A percentile compares a stretch with the other conserved stretches of the same genome.
phyloP scores from a whole-genome alignment of 2,113 vertebrate genomes.

The Caranx ignobilis region DNA sequence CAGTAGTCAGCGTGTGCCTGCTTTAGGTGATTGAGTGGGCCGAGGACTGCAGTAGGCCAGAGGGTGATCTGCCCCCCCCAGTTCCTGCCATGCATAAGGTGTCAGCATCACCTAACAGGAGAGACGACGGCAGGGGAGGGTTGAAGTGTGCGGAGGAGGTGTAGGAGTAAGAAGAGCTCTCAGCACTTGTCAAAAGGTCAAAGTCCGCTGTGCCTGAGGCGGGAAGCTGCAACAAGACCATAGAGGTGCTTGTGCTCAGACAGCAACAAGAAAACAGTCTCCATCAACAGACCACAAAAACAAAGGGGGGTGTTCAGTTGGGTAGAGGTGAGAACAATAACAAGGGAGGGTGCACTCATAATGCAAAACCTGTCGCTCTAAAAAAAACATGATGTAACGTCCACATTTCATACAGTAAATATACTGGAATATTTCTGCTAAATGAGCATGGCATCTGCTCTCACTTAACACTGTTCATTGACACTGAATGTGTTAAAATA shows the following conservation, averaged over 20 bases:
- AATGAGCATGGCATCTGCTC: neutral
- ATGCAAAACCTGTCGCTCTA: neutral
- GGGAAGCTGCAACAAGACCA: slow-evolving; percentile 21
- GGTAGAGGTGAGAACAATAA: slow-evolving; percentile 53
- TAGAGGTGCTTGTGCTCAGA: slow-evolving; percentile 30
- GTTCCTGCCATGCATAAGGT: slow-evolving; percentile 41
- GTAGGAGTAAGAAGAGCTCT: neutral
- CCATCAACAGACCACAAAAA: slow-evolving; percentile 36
- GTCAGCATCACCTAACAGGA: slow-evolving; percentile 11
- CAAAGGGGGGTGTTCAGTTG: neutral
- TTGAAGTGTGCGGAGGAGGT: neutral
- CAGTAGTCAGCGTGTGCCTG: neutral
- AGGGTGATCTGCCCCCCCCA: slow-evolving; percentile 7
- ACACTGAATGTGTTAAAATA: neutral
- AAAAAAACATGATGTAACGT: neutral
- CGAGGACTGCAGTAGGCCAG: slow-evolving; percentile 30
- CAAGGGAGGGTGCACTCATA: slow-evolving; percentile 13
- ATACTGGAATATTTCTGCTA: neutral
- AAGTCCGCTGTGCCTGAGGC: slow-evolving; percentile 22
- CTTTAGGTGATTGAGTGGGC: neutral
- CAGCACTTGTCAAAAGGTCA: slow-evolving; percentile 59
- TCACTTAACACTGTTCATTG: neutral
- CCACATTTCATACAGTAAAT: neutral
- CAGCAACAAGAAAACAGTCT: slow-evolving; percentile 27
- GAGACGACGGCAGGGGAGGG: neutral